These are phyloP conservation scores for Eupeodes corollae DNA, from an alignment of 1,140 invertebrate species.

Conservation along the genomic window DNA sequence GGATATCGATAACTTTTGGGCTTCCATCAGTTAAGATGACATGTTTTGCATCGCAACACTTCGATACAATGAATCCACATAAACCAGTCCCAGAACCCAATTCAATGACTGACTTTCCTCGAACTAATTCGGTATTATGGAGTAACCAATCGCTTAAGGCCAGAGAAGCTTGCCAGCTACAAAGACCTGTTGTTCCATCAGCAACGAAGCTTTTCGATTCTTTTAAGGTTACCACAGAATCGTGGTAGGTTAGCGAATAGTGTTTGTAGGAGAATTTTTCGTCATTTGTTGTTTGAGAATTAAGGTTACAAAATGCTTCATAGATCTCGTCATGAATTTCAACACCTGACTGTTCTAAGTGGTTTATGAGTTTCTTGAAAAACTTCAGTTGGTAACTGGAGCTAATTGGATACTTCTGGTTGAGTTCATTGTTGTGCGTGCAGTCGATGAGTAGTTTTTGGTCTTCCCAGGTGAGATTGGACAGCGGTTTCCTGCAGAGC, in stretches of 20 bases:
- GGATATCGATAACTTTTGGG: constrained; percentile 20
- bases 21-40: constrained; percentile 31
- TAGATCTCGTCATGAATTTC: constrained; percentile 32
- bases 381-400: constrained; percentile 27
- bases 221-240: constrained; percentile 14
- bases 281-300: not conserved
- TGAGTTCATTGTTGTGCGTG: constrained; percentile 20
- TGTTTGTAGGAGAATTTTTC: constrained; percentile 25
- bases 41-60: constrained; percentile 9
- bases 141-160: constrained; percentile 26
- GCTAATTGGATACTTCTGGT: constrained; percentile 19
- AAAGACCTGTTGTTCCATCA: constrained; percentile 32
- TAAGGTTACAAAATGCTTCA: constrained; percentile 14
- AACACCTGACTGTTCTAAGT: constrained; percentile 16
- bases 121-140: constrained; percentile 11
- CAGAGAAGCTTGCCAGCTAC: constrained; percentile 32
- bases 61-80: constrained; percentile 22
- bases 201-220: constrained; percentile 30
- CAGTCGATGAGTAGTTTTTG: constrained; percentile 21
- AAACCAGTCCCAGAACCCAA: constrained; percentile 29
- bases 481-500: not conserved
- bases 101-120: constrained; percentile 21
- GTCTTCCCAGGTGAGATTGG: constrained; percentile 11
- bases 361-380: constrained; percentile 22
- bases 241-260: constrained; percentile 14